phyloP scores from a whole-genome alignment of 2,888 invertebrate genomes.

The Synergus japonicus region DNA sequence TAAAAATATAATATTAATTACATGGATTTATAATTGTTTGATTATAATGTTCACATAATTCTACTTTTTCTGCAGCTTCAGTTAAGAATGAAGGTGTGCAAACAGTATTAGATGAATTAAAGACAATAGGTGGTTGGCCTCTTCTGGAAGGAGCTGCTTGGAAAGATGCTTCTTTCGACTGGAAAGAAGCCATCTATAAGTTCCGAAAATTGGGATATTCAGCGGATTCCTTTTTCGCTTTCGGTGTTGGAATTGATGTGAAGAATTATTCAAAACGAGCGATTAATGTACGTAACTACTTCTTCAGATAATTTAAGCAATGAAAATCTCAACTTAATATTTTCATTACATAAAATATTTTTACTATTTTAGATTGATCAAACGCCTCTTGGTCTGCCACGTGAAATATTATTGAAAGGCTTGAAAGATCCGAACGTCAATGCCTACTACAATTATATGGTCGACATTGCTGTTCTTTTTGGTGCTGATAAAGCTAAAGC shows the following conservation, averaged over 20 bases:
- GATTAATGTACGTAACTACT: conserved; percentile 85
- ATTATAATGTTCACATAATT: no score
- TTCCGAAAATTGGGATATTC: conserved; percentile 90
- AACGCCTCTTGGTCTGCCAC: conserved; percentile 89
- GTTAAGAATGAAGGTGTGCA: conserved; percentile 71
- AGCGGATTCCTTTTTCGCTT: conserved; percentile 92
- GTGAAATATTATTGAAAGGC: conserved; percentile 92
- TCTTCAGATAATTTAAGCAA: background rate
- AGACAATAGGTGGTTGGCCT: conserved; percentile 93
- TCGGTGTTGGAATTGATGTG: conserved; percentile 86
- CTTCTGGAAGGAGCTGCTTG: conserved; percentile 87
- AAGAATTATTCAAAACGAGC: conserved; percentile 91
- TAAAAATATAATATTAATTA: background rate
- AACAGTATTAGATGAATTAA: conserved; percentile 85
- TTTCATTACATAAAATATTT: conserved; percentile 34
- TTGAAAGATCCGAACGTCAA: conserved; percentile 89
- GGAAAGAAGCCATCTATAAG: conserved; percentile 89
- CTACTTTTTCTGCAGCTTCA: background rate
- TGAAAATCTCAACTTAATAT: background rate
- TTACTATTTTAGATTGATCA: conserved; percentile 86
- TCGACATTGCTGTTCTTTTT: conserved; percentile 90
- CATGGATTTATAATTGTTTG: no score
- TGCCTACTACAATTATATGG: conserved; percentile 92
- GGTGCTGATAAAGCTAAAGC: conserved; percentile 88
- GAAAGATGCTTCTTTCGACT: conserved; percentile 86